Conservation (phyloP, 2,797 vertebrate genomes). For the Galaxias olidus region DNA sequence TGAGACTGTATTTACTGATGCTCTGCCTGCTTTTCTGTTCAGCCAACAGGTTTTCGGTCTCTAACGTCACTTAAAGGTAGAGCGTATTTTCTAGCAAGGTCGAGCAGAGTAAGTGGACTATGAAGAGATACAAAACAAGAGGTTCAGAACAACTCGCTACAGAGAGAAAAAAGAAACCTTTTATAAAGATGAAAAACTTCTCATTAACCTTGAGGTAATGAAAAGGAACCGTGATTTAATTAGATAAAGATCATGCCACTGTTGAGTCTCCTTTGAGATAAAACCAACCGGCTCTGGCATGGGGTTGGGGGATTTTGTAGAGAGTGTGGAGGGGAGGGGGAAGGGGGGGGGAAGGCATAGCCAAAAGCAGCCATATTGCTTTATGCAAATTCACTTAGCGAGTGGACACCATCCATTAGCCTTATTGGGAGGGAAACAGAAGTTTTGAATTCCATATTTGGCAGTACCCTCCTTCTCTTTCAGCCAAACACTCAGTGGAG, state of each 20-base stretch:
- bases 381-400: slow-evolving; percentile 18
- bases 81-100: slow-evolving; percentile 44
- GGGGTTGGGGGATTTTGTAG: too few species aligned
- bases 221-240: slow-evolving; percentile 72
- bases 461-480: slow-evolving; percentile 19
- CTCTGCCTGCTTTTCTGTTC: slow-evolving; percentile 22
- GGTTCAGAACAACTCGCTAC: slow-evolving; percentile 32
- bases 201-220: slow-evolving; percentile 75
- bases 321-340: neutral
- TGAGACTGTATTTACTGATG: slow-evolving; percentile 51
- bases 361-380: slow-evolving; percentile 12
- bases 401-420: slow-evolving; percentile 30
- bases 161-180: slow-evolving; percentile 44
- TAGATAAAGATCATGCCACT: slow-evolving; percentile 65
- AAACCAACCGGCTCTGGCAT: too few species aligned
- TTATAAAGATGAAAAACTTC: slow-evolving; percentile 61
- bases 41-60: slow-evolving; percentile 17
- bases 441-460: slow-evolving; percentile 53
- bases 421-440: slow-evolving; percentile 23
- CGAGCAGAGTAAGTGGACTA: neutral
- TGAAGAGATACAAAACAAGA: too few species aligned
- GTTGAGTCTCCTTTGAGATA: slow-evolving; percentile 48
- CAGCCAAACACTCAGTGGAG: slow-evolving; percentile 39
- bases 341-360: slow-evolving; percentile 8
- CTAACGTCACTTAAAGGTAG: slow-evolving; percentile 46